Base-by-base conservation (phyloP, 2,113 vertebrate species). In the Mystacornis crossleyi region DNA sequence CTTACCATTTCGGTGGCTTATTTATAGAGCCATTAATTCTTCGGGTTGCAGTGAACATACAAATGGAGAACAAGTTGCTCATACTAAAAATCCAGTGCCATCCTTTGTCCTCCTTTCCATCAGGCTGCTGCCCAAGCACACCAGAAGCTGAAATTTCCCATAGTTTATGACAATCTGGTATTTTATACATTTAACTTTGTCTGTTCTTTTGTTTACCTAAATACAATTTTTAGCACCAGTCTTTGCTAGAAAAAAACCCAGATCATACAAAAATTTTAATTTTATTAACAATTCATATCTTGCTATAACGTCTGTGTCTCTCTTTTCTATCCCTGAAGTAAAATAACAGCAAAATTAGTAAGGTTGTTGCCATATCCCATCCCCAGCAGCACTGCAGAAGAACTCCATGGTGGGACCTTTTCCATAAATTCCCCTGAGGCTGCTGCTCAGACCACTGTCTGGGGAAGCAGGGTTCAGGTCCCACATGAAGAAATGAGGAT, bases 1-100 rank as follows among this genome's bases (percentile, higher is more conserved):
- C 86, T 65, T 90, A 87, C 54, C 16, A 66, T 77, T 87, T 77
- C 36, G 31, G 62, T 62, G 47, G 33, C 51, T 96, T 42, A 66
- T 88, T 87, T 93, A 47, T 15, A 88, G 62, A 91, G 23, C 33
- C 54, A 58, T 83, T 95, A 87, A 91, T 90, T 94, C 45, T 69
- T 64, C 62, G 58, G 26, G 47, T 77, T 85, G 67, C 50, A 73
- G 24, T 62, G 85, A 88, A 80, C 34, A 90, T 86, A 87, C 6
- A 4, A 90, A 82, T 40, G 47, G 62, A 47, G 54, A 93, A 26
- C 13, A 43, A 13, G 45, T 26, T 70, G n/a, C n/a, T 78, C 34
- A 78, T 58, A 81, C 34, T 47, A 55, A 94, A 91, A 86, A 67
- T 62, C 18, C 47, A 48, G 28, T 60, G 23, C 34, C 2, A 5